Percentiles rank a stretch among this genome's conserved stretches.
Conservation (phyloP, 2,113 vertebrate genomes). For the Chionomys nivalis region DNA sequence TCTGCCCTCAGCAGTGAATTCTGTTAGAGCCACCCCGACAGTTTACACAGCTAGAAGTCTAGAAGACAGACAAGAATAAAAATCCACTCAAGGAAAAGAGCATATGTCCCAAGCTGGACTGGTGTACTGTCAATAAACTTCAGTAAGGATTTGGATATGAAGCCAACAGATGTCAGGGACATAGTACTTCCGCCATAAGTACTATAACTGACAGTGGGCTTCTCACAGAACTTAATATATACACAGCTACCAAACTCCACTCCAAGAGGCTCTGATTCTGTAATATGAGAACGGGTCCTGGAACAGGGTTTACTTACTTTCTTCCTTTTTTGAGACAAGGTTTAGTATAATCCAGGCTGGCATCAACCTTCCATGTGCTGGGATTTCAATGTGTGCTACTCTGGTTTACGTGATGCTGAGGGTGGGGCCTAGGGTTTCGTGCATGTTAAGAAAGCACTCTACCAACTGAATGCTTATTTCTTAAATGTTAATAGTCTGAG, state of each 20-base stretch:
- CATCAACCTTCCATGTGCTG: not conserved
- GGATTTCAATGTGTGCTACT: not conserved
- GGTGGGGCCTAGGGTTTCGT: not conserved
- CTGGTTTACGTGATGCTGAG: not conserved
- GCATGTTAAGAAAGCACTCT: not conserved
- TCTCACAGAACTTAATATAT: not conserved
- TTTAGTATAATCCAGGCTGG: not conserved
- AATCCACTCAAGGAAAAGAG: slow-evolving; percentile 21
- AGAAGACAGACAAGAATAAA: not conserved
- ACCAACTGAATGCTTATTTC: not conserved
- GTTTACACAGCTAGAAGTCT: slow-evolving; percentile 11
- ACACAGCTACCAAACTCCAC: not conserved
- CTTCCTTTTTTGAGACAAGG: too few species aligned
- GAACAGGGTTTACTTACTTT: not conserved
- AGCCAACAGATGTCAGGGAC: slow-evolving; percentile 28
- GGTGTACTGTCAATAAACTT: not conserved
- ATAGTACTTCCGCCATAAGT: not conserved
- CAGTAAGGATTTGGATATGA: not conserved
- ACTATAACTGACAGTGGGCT: not conserved
- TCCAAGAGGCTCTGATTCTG: not conserved
- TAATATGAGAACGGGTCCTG: not conserved
- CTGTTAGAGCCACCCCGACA: not conserved
- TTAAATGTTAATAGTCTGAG: slow-evolving; percentile 20
- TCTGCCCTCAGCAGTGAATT: slow-evolving; percentile 16
- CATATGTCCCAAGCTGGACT: not conserved